phyloP scores from a whole-genome alignment of 2,888 invertebrate genomes.

The Microplitis manilae region DNA sequence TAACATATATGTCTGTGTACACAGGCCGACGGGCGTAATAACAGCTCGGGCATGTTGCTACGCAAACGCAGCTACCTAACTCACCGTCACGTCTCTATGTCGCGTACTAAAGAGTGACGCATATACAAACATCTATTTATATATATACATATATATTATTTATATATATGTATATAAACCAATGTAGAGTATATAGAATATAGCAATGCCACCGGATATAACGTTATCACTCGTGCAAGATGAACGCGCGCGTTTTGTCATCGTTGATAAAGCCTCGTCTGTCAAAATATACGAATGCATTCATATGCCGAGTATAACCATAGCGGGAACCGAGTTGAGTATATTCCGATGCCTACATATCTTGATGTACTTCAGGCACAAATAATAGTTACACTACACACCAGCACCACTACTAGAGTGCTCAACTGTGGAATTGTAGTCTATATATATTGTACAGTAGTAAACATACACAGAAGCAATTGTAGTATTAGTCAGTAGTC shows the following conservation, averaged over 20 bases:
- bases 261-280: slow-evolving; percentile 44
- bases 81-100: neutral
- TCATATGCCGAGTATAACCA: slow-evolving; percentile 24
- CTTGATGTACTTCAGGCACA: slow-evolving; percentile 22
- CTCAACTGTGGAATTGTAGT: slow-evolving; percentile 13
- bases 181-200: neutral
- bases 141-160: neutral
- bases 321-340: neutral
- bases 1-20: neutral
- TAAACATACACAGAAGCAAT: neutral
- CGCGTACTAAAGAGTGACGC: neutral
- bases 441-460: neutral
- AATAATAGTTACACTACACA: slow-evolving; percentile 23
- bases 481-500: slow-evolving; percentile 9
- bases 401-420: neutral
- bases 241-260: slow-evolving; percentile 42
- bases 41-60: slow-evolving; percentile 20
- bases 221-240: slow-evolving; percentile 41
- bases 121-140: neutral
- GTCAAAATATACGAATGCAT: slow-evolving; percentile 43
- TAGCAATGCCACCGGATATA: slow-evolving; percentile 26
- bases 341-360: slow-evolving; percentile 31
- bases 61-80: slow-evolving; percentile 5
- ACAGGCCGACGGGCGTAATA: slow-evolving; percentile 20
- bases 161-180: slow-evolving; percentile 4